phyloP scores from a whole-genome alignment of 1,140 invertebrate genomes.

The Drosophila bipectinata region DNA sequence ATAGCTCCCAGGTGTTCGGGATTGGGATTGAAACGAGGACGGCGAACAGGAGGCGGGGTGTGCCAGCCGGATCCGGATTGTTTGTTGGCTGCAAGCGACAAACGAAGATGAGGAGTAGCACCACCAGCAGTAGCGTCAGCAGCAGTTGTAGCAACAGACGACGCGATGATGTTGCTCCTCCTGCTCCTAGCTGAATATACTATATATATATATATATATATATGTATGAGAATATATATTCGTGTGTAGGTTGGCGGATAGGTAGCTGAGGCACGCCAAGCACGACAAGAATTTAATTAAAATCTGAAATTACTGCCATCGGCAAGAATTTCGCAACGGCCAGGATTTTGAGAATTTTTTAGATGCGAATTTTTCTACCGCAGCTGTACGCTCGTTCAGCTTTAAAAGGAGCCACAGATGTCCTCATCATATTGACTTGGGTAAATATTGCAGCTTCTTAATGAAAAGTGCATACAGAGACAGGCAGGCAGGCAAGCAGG shows the following conservation, averaged over 20 bases:
- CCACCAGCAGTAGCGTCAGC: conserved; percentile 4
- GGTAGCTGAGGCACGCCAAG: conserved; percentile 39
- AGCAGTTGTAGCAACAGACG: conserved; percentile 15
- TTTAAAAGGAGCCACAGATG: conserved; percentile 36
- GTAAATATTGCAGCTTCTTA: conserved; percentile 13
- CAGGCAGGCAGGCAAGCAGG: background rate
- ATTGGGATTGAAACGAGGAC: background rate
- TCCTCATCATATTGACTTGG: conserved; percentile 18
- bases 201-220: conserved; percentile 1
- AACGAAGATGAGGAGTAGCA: conserved; percentile 13
- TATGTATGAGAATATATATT: background rate
- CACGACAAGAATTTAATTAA: conserved; percentile 79
- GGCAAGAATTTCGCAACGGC: conserved; percentile 49
- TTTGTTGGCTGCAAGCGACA: conserved; percentile 41
- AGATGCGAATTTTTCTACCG: conserved; percentile 39
- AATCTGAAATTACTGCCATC: conserved; percentile 74
- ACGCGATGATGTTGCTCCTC: conserved; percentile 30
- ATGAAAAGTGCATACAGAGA: conserved; percentile 28
- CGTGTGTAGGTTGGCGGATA: background rate
- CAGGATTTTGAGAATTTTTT: conserved; percentile 59
- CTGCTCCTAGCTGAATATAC: conserved; percentile 12
- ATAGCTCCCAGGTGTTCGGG: conserved; percentile 14
- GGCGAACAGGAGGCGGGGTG: conserved; percentile 5
- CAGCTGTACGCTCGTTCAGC: conserved; percentile 12
- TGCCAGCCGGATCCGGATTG: conserved; percentile 23